phyloP scores from a whole-genome alignment of 2,113 vertebrate genomes.

The Hypocryptadius cinnamomeus region DNA sequence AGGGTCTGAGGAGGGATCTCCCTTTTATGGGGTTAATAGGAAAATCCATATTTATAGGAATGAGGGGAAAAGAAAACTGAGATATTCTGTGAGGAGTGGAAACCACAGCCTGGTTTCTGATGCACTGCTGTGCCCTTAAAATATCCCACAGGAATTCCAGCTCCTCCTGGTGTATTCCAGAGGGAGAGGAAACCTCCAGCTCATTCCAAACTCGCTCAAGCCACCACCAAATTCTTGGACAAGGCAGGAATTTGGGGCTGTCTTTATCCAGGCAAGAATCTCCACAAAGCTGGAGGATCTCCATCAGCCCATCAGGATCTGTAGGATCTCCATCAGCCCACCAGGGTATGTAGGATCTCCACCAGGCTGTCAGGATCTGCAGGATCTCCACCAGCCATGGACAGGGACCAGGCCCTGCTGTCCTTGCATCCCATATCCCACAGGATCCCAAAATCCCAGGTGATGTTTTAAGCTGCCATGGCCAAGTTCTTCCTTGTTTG shows the following conservation, averaged over 20 bases:
- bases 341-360: background rate
- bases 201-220: accelerated
- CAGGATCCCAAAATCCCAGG: background rate
- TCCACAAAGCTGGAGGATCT: background rate
- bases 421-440: background rate
- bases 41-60: background rate
- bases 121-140: background rate
- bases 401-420: background rate
- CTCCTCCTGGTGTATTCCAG: background rate
- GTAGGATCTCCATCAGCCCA: background rate
- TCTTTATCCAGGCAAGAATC: background rate
- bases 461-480: background rate
- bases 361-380: too few species aligned
- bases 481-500: background rate
- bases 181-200: background rate
- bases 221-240: background rate
- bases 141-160: background rate
- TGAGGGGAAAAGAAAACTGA: accelerated
- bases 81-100: background rate
- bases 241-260: background rate
- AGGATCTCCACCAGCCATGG: background rate
- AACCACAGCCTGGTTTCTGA: background rate
- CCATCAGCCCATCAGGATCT: background rate
- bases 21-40: background rate
- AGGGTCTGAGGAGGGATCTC: background rate